phyloP scores from a whole-genome alignment of 2,113 vertebrate species.

The Mobula birostris region DNA sequence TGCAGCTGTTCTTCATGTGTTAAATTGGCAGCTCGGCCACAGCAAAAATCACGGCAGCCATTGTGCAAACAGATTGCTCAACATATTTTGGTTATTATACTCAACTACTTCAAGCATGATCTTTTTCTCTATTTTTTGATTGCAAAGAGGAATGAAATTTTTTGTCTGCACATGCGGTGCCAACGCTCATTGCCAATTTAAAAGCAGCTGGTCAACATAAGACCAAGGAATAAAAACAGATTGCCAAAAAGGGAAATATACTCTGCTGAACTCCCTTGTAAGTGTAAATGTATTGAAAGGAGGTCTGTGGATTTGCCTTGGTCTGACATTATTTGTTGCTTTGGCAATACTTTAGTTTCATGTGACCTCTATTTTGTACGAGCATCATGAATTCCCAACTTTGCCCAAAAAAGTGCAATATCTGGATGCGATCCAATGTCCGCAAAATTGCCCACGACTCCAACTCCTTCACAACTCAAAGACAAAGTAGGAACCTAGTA shows the following conservation, averaged over 20 bases:
- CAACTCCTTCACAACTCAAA: not conserved
- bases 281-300: not conserved
- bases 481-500: not conserved
- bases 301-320: not conserved
- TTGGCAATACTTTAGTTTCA: not conserved
- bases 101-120: not conserved
- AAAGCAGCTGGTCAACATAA: not conserved
- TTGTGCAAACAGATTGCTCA: too few relatives aligned
- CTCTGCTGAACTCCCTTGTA: not conserved
- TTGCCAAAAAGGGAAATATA: not conserved
- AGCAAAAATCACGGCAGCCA: too few relatives aligned
- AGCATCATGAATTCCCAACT: not conserved
- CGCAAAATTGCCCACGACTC: too few relatives aligned
- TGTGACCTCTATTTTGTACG: not conserved
- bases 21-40: too few relatives aligned
- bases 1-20: too few relatives aligned
- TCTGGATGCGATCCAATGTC: not conserved
- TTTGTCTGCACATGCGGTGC: not conserved
- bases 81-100: too few relatives aligned
- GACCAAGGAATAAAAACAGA: not conserved
- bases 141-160: not conserved
- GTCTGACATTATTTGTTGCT: not conserved
- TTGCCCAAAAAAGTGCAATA: not conserved
- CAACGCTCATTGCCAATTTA: not conserved
- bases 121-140: not conserved